These are phyloP conservation scores for Euthynnus affinis DNA, from an alignment of 2,797 vertebrate species.

Conservation along the genomic window DNA sequence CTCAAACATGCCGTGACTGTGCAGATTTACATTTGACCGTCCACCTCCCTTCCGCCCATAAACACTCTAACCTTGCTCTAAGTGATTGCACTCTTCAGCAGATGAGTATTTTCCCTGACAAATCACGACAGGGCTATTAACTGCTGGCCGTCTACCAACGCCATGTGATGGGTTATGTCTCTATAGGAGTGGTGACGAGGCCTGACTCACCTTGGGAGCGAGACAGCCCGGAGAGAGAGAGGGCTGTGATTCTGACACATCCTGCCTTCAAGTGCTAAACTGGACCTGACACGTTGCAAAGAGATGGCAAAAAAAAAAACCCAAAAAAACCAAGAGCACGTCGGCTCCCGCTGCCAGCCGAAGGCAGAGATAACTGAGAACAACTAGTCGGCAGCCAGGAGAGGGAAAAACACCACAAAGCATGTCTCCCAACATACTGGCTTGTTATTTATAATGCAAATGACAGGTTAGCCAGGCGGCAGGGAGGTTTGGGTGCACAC, in stretches of 20 bases:
- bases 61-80: constrained; percentile 75
- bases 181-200: constrained; percentile 64
- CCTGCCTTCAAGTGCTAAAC: constrained; percentile 78
- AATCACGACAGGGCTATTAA: constrained; percentile 76
- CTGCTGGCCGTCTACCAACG: constrained; percentile 62
- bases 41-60: constrained; percentile 56
- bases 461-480: constrained; percentile 57
- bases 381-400: constrained; percentile 54
- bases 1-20: constrained; percentile 28
- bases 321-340: constrained; percentile 48
- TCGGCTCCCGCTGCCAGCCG: constrained; percentile 56
- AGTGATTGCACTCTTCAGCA: constrained; percentile 67
- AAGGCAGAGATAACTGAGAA: constrained; percentile 67
- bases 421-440: constrained; percentile 42
- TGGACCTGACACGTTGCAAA: constrained; percentile 73
- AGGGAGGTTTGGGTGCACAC: constrained; percentile 17
- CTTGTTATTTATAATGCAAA: constrained; percentile 78
- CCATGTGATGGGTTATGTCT: constrained; percentile 66
- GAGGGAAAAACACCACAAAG: constrained; percentile 54
- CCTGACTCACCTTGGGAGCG: constrained; percentile 80
- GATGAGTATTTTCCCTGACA: constrained; percentile 76
- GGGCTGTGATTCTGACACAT: constrained; percentile 77
- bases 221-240: constrained; percentile 60
- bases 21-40: constrained; percentile 58
- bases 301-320: constrained; percentile 53